Percentiles rank a stretch among this genome's conserved stretches.
Conservation (phyloP, 2,113 vertebrate species). For the Tetraodon nigroviridis region DNA sequence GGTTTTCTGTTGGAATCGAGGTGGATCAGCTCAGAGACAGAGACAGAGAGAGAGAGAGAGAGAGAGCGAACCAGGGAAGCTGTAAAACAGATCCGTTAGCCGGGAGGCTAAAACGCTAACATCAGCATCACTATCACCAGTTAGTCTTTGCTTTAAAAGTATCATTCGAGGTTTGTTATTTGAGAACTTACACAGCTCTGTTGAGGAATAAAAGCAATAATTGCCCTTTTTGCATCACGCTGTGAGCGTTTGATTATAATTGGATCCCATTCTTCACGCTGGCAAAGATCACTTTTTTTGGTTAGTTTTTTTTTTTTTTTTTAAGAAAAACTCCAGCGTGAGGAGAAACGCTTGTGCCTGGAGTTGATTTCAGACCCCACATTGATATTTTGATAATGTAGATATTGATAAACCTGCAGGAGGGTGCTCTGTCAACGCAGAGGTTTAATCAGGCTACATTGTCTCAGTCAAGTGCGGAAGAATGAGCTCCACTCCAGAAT, state of each 20-base stretch:
- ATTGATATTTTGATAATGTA: not conserved
- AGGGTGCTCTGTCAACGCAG: not conserved
- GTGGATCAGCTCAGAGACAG: no score
- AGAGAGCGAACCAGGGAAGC: no score
- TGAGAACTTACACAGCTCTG: no score
- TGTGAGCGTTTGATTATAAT: constrained; percentile 16
- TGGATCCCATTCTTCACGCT: not conserved
- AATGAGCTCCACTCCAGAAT: no score
- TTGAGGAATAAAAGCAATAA: constrained; percentile 19
- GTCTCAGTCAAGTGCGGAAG: no score
- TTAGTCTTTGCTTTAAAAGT: not conserved
- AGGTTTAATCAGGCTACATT: constrained; percentile 1
- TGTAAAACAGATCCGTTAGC: no score
- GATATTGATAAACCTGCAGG: not conserved
- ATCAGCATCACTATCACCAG: no score
- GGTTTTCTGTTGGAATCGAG: no score
- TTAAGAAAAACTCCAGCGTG: not conserved
- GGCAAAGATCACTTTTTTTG: not conserved
- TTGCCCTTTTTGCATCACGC: constrained; percentile 18
- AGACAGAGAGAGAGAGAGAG: no score
- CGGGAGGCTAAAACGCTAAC: no score
- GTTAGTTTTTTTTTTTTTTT: not conserved
- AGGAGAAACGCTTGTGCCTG: not conserved
- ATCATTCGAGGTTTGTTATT: not conserved
- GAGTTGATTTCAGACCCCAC: not conserved